Conservation (phyloP, 1,140 invertebrate genomes). For the Diachasma alloeum region DNA sequence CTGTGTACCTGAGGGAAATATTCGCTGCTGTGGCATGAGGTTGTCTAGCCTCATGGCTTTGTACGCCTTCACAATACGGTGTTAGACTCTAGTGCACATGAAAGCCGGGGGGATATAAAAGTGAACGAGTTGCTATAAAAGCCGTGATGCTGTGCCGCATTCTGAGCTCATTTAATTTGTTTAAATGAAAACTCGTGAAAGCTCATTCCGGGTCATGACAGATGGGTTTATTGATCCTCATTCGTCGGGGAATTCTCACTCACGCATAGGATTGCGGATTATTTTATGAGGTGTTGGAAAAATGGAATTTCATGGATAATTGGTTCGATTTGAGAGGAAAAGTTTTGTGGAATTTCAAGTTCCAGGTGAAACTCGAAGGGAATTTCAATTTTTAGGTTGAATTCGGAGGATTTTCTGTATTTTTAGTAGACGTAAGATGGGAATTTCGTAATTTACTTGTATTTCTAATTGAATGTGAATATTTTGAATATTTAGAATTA, state of each 20-base stretch:
- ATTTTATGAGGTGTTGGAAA: too few species aligned
- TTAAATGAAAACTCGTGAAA: not conserved
- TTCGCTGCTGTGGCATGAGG: not conserved
- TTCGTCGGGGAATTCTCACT: not conserved
- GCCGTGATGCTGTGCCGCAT: not conserved
- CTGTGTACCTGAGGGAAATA: not conserved
- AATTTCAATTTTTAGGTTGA: too few species aligned
- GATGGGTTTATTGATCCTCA: not conserved
- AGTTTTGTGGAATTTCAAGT: too few species aligned
- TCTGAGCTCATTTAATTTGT: not conserved
- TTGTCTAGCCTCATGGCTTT: slow-evolving; percentile 7
- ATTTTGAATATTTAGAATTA: too few species aligned
- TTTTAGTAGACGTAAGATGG: too few species aligned
- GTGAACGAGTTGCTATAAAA: slow-evolving; percentile 1
- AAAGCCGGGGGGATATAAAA: not conserved
- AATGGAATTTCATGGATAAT: too few species aligned
- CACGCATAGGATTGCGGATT: too few species aligned
- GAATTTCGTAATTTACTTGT: too few species aligned
- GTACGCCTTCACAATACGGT: not conserved
- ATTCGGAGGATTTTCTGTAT: too few species aligned
- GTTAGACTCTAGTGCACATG: not conserved
- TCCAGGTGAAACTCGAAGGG: too few species aligned
- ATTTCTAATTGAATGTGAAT: too few species aligned
- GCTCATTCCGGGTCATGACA: not conserved
- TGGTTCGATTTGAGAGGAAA: too few species aligned